Evolutionary conservation across 2,113 vertebrate species (phyloP).

Genomic region (Gallinago undulata): DNA sequence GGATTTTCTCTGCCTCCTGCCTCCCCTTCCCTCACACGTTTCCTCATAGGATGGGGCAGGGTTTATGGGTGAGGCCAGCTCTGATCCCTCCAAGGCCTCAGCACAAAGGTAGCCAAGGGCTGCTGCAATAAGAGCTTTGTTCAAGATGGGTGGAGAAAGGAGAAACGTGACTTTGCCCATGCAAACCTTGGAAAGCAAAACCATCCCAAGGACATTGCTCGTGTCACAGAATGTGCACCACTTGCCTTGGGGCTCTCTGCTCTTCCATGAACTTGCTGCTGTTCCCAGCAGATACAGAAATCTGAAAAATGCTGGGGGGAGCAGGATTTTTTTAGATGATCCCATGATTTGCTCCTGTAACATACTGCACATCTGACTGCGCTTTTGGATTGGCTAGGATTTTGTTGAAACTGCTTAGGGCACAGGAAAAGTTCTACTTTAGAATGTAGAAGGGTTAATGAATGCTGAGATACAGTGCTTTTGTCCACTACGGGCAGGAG

Average conservation of each 20-base stretch:
- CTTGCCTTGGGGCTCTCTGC: neutral
- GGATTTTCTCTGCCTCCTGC: neutral
- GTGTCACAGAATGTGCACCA: fast-evolving
- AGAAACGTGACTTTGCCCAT: fast-evolving
- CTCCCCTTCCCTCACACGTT: fast-evolving
- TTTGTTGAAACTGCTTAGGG: neutral
- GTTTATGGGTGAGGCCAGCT: neutral
- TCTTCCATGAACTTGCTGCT: neutral
- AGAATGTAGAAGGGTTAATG: neutral
- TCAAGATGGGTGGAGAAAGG: neutral
- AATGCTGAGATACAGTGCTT: neutral
- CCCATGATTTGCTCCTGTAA: neutral
- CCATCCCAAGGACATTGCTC: fast-evolving
- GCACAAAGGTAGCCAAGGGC: neutral
- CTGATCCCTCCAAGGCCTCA: neutral
- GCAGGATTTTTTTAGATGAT: neutral
- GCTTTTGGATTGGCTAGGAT: neutral
- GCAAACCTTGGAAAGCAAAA: neutral
- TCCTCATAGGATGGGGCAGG: neutral
- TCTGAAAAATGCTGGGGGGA: neutral
- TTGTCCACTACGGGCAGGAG: neutral
- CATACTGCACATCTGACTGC: neutral
- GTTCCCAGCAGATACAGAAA: neutral
- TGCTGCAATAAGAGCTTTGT: neutral
- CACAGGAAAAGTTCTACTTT: neutral